These are phyloP conservation scores for Rhopalosiphum nymphaeae DNA, from an alignment of 2,888 invertebrate genomes.

Conservation along the genomic window DNA sequence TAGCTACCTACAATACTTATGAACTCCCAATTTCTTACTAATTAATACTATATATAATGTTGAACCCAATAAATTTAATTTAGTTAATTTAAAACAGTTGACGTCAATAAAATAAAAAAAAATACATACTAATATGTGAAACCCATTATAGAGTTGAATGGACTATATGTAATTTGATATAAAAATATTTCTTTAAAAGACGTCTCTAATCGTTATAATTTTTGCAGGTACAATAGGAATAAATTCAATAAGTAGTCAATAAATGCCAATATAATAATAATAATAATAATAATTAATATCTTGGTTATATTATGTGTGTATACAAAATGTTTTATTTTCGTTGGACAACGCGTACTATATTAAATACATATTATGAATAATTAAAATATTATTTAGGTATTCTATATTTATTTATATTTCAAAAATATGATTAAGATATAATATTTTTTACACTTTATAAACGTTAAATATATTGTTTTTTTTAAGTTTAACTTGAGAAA, in stretches of 20 bases:
- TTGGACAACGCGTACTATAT: no score
- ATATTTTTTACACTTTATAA: not conserved
- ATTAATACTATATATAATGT: not conserved
- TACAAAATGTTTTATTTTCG: not conserved
- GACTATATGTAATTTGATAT: not conserved
- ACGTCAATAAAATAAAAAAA: not conserved
- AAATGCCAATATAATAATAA: not conserved
- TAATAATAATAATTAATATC: not conserved
- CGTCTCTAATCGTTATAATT: not conserved
- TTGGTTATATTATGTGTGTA: not conserved
- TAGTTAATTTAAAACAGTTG: not conserved
- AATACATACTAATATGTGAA: not conserved
- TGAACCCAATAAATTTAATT: not conserved
- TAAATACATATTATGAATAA: no score
- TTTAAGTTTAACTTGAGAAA: no score
- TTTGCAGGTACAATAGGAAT: not conserved
- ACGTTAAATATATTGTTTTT: not conserved
- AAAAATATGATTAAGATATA: not conserved
- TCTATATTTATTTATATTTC: not conserved
- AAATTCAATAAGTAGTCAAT: not conserved
- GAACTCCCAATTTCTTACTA: not conserved
- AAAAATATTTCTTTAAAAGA: not conserved
- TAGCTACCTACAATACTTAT: not conserved
- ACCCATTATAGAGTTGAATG: not conserved
- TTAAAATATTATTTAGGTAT: no score